Evolutionary conservation across 2,888 invertebrate genomes (phyloP).

Genomic region (Acronicta alni): DNA sequence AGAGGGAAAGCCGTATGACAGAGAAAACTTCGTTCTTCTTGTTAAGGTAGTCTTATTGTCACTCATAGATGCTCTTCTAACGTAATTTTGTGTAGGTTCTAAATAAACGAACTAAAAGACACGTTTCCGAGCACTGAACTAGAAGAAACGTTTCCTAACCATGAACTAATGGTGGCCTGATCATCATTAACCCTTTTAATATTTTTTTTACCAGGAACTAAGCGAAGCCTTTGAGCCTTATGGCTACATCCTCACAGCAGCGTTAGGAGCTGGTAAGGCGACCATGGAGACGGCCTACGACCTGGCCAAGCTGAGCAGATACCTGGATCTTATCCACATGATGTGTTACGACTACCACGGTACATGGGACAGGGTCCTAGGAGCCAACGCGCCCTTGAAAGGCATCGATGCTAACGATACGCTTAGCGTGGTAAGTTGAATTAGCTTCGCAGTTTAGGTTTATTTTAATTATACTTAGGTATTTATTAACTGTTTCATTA

Average conservation of each 20-base stretch:
- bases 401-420: conserved; percentile 85
- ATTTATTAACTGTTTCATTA: too few species aligned
- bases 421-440: conserved; percentile 91
- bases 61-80: too few species aligned
- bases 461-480: too few species aligned
- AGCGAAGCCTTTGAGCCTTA: conserved; percentile 91
- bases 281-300: conserved; percentile 94
- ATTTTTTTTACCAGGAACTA: conserved; percentile 88
- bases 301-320: conserved; percentile 91
- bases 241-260: conserved; percentile 93
- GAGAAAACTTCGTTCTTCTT: conserved; percentile 93
- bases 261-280: conserved; percentile 93
- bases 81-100: too few species aligned
- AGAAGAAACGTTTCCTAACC: too few species aligned
- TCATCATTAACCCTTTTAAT: too few species aligned
- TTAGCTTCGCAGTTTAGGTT: too few species aligned
- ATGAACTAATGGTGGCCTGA: too few species aligned
- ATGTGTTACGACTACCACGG: conserved; percentile 98
- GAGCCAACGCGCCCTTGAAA: conserved; percentile 93
- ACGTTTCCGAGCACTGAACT: too few species aligned
- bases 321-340: conserved; percentile 93
- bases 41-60: conserved; percentile 89
- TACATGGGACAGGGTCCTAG: conserved; percentile 93
- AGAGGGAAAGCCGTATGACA: conserved; percentile 93
- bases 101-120: too few species aligned